A percentile compares a stretch with the other conserved stretches of the same genome.
These are phyloP conservation scores for Alectoris magna DNA, from an alignment of 2,797 vertebrate genomes.

Conservation along the genomic window DNA sequence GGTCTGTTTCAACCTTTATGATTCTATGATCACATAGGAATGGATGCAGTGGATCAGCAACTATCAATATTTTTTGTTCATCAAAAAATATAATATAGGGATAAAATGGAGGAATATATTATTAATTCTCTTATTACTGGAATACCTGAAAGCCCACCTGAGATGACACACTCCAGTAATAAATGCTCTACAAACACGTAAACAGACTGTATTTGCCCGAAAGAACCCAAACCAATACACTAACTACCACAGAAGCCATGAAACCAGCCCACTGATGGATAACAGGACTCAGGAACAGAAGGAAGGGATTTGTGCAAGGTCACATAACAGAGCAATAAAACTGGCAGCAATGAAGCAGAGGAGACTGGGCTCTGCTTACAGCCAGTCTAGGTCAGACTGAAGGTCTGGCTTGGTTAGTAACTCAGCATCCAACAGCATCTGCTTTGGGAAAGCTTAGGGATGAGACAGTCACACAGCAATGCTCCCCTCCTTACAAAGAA, in stretches of 20 bases:
- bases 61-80: background rate
- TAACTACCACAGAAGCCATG: background rate
- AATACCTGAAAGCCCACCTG: background rate
- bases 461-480: rapidly evolving
- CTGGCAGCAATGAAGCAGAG: background rate
- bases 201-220: background rate
- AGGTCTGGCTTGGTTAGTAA: background rate
- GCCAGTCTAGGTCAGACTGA: background rate
- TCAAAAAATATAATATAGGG: background rate
- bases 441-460: background rate
- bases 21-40: no score
- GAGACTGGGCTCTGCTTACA: background rate
- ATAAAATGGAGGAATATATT: background rate
- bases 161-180: background rate
- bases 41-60: background rate
- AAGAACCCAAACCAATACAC: background rate
- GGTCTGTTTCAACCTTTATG: no score
- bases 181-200: background rate
- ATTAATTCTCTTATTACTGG: background rate
- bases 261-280: background rate
- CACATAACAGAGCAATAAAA: background rate
- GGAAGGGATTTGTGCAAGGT: background rate
- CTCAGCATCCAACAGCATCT: background rate
- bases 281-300: background rate
- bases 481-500: background rate